Evolutionary conservation across 2,113 vertebrate genomes (phyloP).

Genomic region (Panthera leo): DNA sequence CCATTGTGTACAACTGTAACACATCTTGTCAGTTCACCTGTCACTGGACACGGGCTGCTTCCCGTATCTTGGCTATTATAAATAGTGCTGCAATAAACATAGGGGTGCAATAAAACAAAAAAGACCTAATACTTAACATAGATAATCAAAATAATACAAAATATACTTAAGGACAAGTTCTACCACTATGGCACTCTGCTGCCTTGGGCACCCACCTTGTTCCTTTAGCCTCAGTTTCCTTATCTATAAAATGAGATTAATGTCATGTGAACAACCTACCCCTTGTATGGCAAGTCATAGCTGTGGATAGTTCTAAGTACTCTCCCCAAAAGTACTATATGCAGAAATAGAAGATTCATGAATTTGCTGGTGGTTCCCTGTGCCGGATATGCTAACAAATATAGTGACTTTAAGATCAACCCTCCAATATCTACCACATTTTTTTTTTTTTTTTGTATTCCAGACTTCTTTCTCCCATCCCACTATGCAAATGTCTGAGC

Average conservation of each 20-base stretch:
- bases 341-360: constrained; percentile 22
- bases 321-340: not conserved
- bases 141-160: not conserved
- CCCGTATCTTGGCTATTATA: too few relatives aligned
- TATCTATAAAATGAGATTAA: not conserved
- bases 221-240: constrained; percentile 51
- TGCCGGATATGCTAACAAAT: not conserved
- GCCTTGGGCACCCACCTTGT: not conserved
- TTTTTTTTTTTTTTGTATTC: not conserved
- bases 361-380: constrained; percentile 17
- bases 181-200: not conserved
- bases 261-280: not conserved
- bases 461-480: constrained; percentile 15
- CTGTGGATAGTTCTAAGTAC: constrained; percentile 19
- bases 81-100: too few relatives aligned
- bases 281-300: not conserved
- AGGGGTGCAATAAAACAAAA: too few relatives aligned
- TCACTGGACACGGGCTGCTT: too few relatives aligned
- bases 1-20: too few relatives aligned
- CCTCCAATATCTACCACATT: not conserved
- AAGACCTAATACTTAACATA: not conserved
- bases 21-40: too few relatives aligned
- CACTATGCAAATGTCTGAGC: not conserved
- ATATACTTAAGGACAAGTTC: not conserved
- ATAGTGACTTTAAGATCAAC: not conserved